Evolutionary conservation across 2,888 invertebrate species (phyloP).

Genomic region (Agrypnus murinus): DNA sequence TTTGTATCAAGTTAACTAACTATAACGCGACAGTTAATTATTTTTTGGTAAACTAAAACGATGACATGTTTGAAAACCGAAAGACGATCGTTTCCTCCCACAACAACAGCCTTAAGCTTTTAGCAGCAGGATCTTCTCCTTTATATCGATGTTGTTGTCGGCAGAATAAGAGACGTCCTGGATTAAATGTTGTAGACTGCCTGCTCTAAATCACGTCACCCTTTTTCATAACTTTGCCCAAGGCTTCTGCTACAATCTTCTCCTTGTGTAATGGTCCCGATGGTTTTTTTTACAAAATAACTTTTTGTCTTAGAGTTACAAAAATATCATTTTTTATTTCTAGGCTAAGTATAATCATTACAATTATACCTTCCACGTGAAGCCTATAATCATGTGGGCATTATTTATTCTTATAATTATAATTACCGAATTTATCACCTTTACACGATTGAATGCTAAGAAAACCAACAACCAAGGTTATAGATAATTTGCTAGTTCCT

Average conservation of each 20-base stretch:
- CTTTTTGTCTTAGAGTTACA: conserved; percentile 19
- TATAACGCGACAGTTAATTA: conserved; percentile 1
- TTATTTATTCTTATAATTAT: conserved; percentile 19
- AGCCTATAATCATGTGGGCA: conserved; percentile 20
- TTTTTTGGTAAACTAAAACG: background rate
- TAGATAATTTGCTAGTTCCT: conserved; percentile 11
- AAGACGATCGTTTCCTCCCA: conserved; percentile 21
- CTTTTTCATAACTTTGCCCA: conserved; percentile 51
- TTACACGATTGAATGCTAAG: conserved; percentile 15
- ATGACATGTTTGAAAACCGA: conserved; percentile 22
- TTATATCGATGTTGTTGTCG: conserved; percentile 32
- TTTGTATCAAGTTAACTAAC: conserved; percentile 16
- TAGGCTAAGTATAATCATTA: conserved; percentile 23
- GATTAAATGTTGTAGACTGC: conserved; percentile 46
- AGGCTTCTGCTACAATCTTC: conserved; percentile 33
- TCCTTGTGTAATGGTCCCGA: conserved; percentile 18
- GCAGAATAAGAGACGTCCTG: conserved; percentile 37
- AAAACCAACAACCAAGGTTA: conserved; percentile 10
- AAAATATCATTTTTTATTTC: conserved; percentile 20
- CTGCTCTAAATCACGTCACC: conserved; percentile 55
- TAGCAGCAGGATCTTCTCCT: conserved; percentile 24
- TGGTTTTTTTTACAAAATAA: conserved; percentile 23
- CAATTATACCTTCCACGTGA: conserved; percentile 16
- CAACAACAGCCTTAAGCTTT: conserved; percentile 24
- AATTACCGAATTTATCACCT: conserved; percentile 25